Evolutionary conservation across 2,113 vertebrate species (phyloP), one percentile per base, ranked within the genome.

Genomic region (Fregetta grallaria): DNA sequence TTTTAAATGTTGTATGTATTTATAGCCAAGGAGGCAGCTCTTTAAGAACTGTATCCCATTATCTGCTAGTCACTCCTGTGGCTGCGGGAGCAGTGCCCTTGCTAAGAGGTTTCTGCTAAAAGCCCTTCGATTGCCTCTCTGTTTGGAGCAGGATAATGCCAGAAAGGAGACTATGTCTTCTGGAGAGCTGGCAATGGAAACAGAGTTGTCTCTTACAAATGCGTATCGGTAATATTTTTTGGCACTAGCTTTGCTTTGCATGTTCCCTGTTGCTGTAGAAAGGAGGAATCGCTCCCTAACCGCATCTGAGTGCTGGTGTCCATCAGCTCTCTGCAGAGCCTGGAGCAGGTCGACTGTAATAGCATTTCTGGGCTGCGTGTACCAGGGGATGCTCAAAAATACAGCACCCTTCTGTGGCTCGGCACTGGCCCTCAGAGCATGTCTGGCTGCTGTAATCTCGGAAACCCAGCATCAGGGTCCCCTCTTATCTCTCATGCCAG

Each of bases 401-500:
- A 47, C 23, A 85, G 78, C 65, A 27, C 63, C 56, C 44, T 66
- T 53, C 61, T 34, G 74, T 6, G 0, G 29, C 77, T 86, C 88
- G 32, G 32, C 27, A 6, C 6, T 25, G 58, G 81, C 63, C 23
- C 49, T 16, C 8, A 14, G 22, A 42, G 19, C 19, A 6, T 5
- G 5, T 30, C 34, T 42, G 49, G 40, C 68, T 53, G 74, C 88
- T 56, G 15, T 81, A 79, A 78, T 92, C 95, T 94, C 78, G 53
- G 45, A 42, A 56, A 36, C 45, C 68, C 88, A 87, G 65, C 62
- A 14, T 62, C 56, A 71, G 50, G 34, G 68, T 65, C 71, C 53
- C 29, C 16, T 85, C 88, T 96, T 86, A 88, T 88, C 95, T 88
- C 30, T 15, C 21, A 15, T 38, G 74, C 76, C 71, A 49, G 77